Evolutionary conservation across 2,888 invertebrate genomes (phyloP).

Genomic region (Plebejus argus): DNA sequence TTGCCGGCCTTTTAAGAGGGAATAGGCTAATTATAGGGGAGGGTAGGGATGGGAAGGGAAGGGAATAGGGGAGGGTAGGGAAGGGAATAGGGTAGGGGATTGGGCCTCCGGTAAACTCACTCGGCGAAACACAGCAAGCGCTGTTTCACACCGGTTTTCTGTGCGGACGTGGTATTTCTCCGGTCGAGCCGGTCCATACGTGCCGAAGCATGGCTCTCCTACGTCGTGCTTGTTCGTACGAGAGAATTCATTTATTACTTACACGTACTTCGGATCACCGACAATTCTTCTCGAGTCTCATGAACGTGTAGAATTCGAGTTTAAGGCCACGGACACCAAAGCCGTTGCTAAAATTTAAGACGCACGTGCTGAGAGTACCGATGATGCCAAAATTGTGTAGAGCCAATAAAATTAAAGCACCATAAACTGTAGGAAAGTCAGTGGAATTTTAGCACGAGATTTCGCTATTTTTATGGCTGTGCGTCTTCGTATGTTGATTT

Average conservation of each 20-base stretch:
- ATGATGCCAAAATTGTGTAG: constrained; percentile 19
- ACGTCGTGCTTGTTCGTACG: too few relatives aligned
- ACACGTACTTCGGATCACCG: constrained; percentile 67
- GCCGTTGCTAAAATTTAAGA: constrained; percentile 58
- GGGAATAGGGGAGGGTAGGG: too few relatives aligned
- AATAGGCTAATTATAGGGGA: too few relatives aligned
- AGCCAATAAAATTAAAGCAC: constrained; percentile 12
- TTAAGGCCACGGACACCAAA: constrained; percentile 62
- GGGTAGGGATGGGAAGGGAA: too few relatives aligned
- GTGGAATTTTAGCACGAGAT: constrained; percentile 2
- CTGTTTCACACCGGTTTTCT: too few relatives aligned
- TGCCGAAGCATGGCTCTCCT: too few relatives aligned
- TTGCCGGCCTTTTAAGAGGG: too few relatives aligned
- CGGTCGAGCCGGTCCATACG: too few relatives aligned
- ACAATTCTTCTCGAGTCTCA: constrained; percentile 66
- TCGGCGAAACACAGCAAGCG: too few relatives aligned
- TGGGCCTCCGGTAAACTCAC: too few relatives aligned
- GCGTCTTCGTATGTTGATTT: neutral
- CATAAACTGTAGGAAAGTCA: constrained; percentile 12
- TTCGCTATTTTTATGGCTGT: neutral
- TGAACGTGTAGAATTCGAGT: constrained; percentile 63
- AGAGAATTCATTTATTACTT: constrained; percentile 57
- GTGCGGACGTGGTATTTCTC: too few relatives aligned
- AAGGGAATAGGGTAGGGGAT: too few relatives aligned
- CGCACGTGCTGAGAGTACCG: constrained; percentile 53